Evolutionary conservation across 2,888 invertebrate genomes (phyloP).

Genomic region (Trachelus iudaicus): DNA sequence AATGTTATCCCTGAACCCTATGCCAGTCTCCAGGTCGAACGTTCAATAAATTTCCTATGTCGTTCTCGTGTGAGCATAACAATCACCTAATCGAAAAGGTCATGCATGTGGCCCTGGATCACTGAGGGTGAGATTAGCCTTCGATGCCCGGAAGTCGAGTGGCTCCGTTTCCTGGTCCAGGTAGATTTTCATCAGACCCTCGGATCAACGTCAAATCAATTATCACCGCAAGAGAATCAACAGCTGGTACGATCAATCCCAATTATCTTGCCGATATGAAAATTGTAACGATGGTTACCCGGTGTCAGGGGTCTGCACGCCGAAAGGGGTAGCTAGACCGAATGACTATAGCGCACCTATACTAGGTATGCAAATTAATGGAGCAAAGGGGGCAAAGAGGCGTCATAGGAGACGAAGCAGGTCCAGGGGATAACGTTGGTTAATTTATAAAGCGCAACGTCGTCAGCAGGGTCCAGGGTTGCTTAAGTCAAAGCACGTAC

Average conservation of each 20-base stretch:
- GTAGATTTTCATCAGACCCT: background rate
- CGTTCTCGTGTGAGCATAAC: background rate
- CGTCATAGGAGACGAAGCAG: background rate
- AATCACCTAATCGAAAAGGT: background rate
- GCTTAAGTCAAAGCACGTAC: conserved; percentile 9
- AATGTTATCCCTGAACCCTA: background rate
- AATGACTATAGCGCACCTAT: background rate
- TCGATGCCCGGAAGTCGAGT: background rate
- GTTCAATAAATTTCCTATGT: background rate
- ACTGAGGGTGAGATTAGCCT: background rate
- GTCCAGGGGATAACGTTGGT: background rate
- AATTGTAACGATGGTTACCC: background rate
- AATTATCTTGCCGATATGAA: background rate
- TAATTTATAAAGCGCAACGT: conserved; percentile 3
- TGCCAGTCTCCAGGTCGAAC: background rate
- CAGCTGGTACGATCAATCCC: background rate
- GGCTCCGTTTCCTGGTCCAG: background rate
- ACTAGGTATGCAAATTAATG: conserved; percentile 3
- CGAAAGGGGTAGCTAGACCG: background rate
- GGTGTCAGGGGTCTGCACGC: background rate
- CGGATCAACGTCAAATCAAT: background rate
- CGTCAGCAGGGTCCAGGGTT: background rate
- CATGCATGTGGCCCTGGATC: background rate
- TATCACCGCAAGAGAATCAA: background rate
- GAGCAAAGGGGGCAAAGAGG: background rate